phyloP scores from a whole-genome alignment of 2,113 vertebrate genomes.

The Ochotona curzoniae region DNA sequence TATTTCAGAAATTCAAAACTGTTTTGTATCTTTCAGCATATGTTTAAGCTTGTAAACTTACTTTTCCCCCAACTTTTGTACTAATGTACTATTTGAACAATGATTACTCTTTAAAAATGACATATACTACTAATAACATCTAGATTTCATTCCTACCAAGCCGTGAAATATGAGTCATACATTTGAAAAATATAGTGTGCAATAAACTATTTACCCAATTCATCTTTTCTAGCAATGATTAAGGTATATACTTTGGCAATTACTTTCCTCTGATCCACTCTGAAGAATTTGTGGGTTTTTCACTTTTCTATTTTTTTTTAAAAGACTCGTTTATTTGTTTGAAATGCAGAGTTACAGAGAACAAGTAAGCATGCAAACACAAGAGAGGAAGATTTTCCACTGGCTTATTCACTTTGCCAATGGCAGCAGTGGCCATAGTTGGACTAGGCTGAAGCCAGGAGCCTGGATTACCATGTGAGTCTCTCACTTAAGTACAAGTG shows the following conservation, averaged over 20 bases:
- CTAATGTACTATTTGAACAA: not conserved
- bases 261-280: not conserved
- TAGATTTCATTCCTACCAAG: not conserved
- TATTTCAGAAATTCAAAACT: not conserved
- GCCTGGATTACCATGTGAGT: no score
- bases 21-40: not conserved
- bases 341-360: no score
- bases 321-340: no score
- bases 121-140: not conserved
- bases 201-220: conserved; percentile 13
- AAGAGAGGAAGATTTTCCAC: no score
- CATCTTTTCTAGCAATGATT: not conserved
- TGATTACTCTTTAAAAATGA: not conserved
- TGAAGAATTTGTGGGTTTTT: not conserved
- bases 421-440: no score
- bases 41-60: not conserved
- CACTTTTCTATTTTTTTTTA: no score
- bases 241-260: not conserved
- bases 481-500: no score
- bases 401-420: no score
- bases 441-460: no score
- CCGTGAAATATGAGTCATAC: not conserved
- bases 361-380: no score
- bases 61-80: not conserved
- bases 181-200: not conserved